phyloP scores from a whole-genome alignment of 2,797 vertebrate genomes.

The Helicolenus hilgendorfi region DNA sequence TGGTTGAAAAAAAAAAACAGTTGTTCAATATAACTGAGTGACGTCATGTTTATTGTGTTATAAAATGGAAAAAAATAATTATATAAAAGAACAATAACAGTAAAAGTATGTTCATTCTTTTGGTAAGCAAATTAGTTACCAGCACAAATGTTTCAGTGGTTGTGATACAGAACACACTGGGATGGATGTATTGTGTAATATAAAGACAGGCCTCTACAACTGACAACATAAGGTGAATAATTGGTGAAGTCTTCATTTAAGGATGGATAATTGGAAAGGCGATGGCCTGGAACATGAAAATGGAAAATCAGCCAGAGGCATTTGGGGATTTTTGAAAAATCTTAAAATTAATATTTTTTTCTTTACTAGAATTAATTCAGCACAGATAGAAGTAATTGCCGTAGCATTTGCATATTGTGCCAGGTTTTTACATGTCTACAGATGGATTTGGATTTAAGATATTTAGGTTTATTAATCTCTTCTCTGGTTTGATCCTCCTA shows the following conservation, averaged over 20 bases:
- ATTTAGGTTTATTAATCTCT: not conserved
- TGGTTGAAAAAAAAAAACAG: too few species aligned
- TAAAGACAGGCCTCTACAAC: not conserved
- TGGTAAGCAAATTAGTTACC: not conserved
- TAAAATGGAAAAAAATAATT: not conserved
- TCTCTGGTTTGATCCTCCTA: not conserved
- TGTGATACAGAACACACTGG: not conserved
- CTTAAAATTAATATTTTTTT: constrained; percentile 61
- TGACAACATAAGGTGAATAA: not conserved
- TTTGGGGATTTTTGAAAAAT: constrained; percentile 24
- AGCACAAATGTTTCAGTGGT: not conserved
- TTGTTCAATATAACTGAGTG: not conserved
- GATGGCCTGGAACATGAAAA: not conserved
- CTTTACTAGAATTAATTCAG: constrained; percentile 89
- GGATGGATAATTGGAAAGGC: not conserved
- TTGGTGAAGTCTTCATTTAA: not conserved
- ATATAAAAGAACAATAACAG: not conserved
- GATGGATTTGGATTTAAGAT: constrained; percentile 27
- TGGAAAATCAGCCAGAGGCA: not conserved
- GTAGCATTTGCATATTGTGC: not conserved
- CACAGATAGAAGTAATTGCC: constrained; percentile 67
- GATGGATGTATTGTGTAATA: not conserved
- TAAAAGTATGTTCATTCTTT: not conserved
- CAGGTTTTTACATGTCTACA: not conserved
- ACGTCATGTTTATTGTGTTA: not conserved